phyloP scores from a whole-genome alignment of 1,140 invertebrate genomes.

The Orius insidiosus region DNA sequence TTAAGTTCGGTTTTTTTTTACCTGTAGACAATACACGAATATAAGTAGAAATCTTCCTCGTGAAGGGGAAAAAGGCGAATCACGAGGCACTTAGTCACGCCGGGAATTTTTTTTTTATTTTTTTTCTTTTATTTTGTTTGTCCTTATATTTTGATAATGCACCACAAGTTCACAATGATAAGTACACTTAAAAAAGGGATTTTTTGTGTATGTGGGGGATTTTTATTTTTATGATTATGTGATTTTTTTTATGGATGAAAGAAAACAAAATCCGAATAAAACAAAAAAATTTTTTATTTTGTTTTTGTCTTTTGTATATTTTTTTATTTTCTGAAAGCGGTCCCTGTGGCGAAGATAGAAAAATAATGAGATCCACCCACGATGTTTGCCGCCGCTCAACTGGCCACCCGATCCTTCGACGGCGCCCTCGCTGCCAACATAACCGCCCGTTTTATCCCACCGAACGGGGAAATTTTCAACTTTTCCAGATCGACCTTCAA shows the following conservation, averaged over 20 bases:
- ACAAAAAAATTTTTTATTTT: too few species aligned
- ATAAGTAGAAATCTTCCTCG: too few species aligned
- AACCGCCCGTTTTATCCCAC: neutral
- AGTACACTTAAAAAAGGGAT: slow-evolving; percentile 11
- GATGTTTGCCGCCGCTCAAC: slow-evolving; percentile 9
- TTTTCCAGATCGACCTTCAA: too few species aligned
- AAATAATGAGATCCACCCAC: slow-evolving; percentile 6
- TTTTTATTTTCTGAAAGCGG: slow-evolving; percentile 2
- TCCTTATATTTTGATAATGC: neutral
- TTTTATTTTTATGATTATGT: too few species aligned
- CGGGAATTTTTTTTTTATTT: neutral
- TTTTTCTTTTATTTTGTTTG: neutral
- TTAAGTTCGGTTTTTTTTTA: too few species aligned
- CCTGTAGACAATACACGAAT: too few species aligned
- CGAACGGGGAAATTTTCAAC: neutral
- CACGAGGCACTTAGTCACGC: too few species aligned
- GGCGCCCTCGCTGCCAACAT: neutral
- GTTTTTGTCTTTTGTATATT: too few species aligned
- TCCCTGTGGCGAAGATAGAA: slow-evolving; percentile 1
- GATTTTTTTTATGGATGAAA: too few species aligned
- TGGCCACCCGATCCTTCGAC: neutral
- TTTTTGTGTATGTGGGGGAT: too few species aligned
- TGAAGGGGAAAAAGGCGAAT: too few species aligned
- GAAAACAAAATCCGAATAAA: too few species aligned
- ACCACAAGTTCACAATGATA: slow-evolving; percentile 4